Evolutionary conservation across 2,113 vertebrate species (phyloP).

Genomic region (Natator depressus): DNA sequence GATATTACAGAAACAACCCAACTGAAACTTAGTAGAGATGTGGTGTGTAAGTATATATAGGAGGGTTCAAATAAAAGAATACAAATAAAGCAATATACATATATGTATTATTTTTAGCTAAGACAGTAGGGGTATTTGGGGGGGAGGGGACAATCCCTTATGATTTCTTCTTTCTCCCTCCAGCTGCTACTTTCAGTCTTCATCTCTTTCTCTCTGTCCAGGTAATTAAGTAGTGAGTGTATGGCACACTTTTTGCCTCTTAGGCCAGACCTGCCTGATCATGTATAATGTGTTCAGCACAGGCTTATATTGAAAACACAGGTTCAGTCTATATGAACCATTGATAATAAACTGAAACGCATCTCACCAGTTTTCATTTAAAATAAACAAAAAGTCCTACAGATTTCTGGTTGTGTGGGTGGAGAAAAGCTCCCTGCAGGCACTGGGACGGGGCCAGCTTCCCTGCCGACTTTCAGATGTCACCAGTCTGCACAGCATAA

Average conservation of each 20-base stretch:
- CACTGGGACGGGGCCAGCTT: not conserved
- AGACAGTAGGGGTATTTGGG: not conserved
- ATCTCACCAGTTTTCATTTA: not conserved
- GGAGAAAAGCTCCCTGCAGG: not conserved
- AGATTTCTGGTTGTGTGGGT: not conserved
- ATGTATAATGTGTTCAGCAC: fast-evolving
- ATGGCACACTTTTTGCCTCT: fast-evolving
- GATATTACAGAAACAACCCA: not conserved
- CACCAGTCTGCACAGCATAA: fast-evolving
- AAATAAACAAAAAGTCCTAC: not conserved
- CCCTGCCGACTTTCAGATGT: conserved; percentile 6
- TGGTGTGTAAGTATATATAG: not conserved
- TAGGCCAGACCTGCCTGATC: not conserved
- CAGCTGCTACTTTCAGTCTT: not conserved
- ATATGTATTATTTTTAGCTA: not conserved
- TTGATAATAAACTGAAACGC: not conserved
- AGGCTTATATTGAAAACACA: fast-evolving
- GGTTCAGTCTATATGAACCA: not conserved
- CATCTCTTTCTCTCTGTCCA: fast-evolving
- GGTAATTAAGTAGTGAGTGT: not conserved
- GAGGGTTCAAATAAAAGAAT: not conserved
- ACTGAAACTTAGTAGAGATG: not conserved
- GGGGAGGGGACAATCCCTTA: not conserved
- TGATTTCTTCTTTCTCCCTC: fast-evolving
- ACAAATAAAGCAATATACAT: not conserved